phyloP scores from a whole-genome alignment of 2,113 vertebrate species.

The Nicator chloris region DNA sequence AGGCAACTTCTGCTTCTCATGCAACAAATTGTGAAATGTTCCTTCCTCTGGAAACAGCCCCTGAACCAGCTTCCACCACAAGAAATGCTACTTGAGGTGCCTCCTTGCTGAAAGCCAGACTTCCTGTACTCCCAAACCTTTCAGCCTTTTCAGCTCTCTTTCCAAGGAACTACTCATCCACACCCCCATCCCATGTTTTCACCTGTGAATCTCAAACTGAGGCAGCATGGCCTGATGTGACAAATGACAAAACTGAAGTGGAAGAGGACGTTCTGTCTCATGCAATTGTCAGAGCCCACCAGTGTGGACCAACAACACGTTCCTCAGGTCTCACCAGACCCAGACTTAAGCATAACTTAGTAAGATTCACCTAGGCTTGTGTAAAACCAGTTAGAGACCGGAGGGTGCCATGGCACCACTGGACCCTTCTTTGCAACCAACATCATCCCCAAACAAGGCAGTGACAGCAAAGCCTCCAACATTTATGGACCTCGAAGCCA shows the following conservation, averaged over 20 bases:
- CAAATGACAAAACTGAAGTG: neutral
- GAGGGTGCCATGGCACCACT: neutral
- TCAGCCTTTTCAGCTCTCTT: neutral
- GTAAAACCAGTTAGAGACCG: neutral
- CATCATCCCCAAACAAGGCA: neutral
- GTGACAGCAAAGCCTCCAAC: neutral
- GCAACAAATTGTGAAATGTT: neutral
- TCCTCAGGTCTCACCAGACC: neutral
- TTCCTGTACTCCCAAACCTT: neutral
- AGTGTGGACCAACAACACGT: rapidly evolving
- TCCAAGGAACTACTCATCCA: neutral
- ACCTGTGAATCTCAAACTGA: neutral
- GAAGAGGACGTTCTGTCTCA: neutral
- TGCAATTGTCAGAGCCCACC: neutral
- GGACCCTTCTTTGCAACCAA: neutral
- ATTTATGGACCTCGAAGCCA: neutral
- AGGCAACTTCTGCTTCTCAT: neutral
- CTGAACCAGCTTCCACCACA: neutral
- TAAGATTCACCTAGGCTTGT: neutral
- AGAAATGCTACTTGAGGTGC: neutral
- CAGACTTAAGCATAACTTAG: neutral
- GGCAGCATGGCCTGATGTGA: rapidly evolving
- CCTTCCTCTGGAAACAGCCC: neutral
- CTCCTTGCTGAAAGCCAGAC: neutral
- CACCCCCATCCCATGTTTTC: neutral